Conservation (phyloP, 2,888 invertebrate genomes). For the Toxonevra muliebris region DNA sequence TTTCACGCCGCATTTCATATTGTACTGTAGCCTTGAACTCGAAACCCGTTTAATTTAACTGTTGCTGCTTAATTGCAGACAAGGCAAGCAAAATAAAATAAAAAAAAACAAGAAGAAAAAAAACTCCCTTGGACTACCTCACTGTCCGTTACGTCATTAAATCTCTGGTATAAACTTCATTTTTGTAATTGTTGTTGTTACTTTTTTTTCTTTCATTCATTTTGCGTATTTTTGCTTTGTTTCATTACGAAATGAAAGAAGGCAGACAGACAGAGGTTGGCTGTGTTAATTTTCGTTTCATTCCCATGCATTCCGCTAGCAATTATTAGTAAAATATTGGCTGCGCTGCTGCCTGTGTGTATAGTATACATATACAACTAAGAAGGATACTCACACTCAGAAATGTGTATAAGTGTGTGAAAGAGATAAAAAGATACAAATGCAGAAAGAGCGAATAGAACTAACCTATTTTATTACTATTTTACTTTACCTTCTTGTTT, state of each 20-base stretch:
- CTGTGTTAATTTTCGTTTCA: constrained; percentile 39
- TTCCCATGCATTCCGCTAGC: constrained; percentile 45
- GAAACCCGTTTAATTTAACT: constrained; percentile 64
- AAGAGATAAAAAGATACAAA: neutral
- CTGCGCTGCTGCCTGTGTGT: constrained; percentile 16
- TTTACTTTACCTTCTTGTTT: too few species aligned
- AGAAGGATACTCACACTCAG: too few species aligned
- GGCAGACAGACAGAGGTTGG: neutral
- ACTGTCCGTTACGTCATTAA: constrained; percentile 39
- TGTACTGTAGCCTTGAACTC: constrained; percentile 55
- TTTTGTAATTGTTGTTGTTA: constrained; percentile 31
- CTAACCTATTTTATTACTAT: too few species aligned
- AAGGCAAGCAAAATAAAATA: constrained; percentile 34
- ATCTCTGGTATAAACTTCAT: constrained; percentile 49
- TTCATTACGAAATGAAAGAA: constrained; percentile 14
- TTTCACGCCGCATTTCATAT: too few species aligned
- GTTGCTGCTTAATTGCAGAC: constrained; percentile 57
- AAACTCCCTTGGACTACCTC: constrained; percentile 30
- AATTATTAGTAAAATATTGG: constrained; percentile 40
- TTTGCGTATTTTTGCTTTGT: constrained; percentile 35
- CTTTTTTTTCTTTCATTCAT: constrained; percentile 35
- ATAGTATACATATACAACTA: too few species aligned
- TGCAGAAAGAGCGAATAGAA: constrained; percentile 2
- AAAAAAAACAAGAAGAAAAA: neutral
- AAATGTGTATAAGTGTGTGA: constrained; percentile 7